phyloP scores from a whole-genome alignment of 1,140 invertebrate species.

The Calephelis nemesis region DNA sequence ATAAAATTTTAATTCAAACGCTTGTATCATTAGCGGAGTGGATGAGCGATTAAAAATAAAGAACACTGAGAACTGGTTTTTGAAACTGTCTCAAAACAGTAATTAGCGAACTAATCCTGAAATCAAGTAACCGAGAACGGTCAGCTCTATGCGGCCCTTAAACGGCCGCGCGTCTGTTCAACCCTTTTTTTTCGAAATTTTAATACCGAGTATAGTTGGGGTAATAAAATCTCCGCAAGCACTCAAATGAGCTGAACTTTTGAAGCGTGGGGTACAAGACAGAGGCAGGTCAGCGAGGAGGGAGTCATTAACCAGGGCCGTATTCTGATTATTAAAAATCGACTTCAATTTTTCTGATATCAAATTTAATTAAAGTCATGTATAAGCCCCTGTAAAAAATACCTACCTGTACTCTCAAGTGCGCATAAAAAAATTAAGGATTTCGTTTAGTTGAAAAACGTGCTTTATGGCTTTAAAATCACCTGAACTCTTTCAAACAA shows the following conservation, averaged over 20 bases:
- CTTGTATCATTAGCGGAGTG: slow-evolving; percentile 24
- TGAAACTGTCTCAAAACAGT: slow-evolving; percentile 70
- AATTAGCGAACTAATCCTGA: slow-evolving; percentile 69
- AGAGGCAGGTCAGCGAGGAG: slow-evolving; percentile 71
- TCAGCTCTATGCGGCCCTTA: slow-evolving; percentile 66
- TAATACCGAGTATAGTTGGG: slow-evolving; percentile 74
- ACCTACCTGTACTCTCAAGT: too few relatives aligned
- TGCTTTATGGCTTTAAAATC: too few relatives aligned
- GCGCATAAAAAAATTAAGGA: too few relatives aligned
- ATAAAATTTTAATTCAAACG: slow-evolving; percentile 23
- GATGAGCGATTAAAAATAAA: slow-evolving; percentile 38
- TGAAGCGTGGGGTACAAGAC: slow-evolving; percentile 75
- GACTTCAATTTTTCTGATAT: too few relatives aligned
- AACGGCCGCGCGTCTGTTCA: slow-evolving; percentile 65
- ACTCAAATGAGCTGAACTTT: slow-evolving; percentile 79
- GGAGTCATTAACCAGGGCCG: slow-evolving; percentile 63
- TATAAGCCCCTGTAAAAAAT: too few relatives aligned
- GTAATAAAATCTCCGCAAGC: slow-evolving; percentile 77
- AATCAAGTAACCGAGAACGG: slow-evolving; percentile 70
- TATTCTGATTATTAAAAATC: slow-evolving; percentile 26
- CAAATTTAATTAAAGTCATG: too few relatives aligned
- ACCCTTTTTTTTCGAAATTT: slow-evolving; percentile 71
- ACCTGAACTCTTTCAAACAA: too few relatives aligned
- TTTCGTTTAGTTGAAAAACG: too few relatives aligned
- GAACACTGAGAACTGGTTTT: slow-evolving; percentile 39